These are phyloP conservation scores for Scaptomyza reducta DNA, from an alignment of 2,888 invertebrate species.

Conservation along the genomic window DNA sequence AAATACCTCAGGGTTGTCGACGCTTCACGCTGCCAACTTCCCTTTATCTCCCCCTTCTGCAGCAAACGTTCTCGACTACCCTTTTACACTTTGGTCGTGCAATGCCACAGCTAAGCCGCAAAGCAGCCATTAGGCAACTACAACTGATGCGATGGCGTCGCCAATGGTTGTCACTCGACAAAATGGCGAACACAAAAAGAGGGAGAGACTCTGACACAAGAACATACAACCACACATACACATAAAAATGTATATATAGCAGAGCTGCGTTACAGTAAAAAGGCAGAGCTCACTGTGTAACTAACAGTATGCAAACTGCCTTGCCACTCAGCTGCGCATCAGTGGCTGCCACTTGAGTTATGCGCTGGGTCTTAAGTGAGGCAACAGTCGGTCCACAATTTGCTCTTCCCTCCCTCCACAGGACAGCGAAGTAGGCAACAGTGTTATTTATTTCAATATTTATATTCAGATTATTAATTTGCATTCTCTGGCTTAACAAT, in stretches of 20 bases:
- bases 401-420: neutral
- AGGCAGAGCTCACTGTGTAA: conserved; percentile 62
- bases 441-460: conserved; percentile 16
- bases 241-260: neutral
- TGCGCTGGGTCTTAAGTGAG: conserved; percentile 35
- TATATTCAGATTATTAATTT: conserved; percentile 47
- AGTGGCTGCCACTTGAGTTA: conserved; percentile 65
- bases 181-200: conserved; percentile 52
- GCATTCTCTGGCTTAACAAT: conserved; percentile 23
- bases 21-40: neutral
- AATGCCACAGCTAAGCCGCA: conserved; percentile 67
- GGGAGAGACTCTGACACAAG: neutral
- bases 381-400: conserved; percentile 1
- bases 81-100: neutral
- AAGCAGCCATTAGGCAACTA: conserved; percentile 74
- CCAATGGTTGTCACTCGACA: conserved; percentile 63
- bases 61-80: neutral
- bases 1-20: conserved; percentile 54
- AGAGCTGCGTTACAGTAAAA: conserved; percentile 57
- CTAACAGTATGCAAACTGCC: conserved; percentile 71
- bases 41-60: neutral
- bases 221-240: conserved; percentile 17
- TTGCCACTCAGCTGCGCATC: conserved; percentile 52
- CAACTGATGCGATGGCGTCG: conserved; percentile 63
- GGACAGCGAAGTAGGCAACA: conserved; percentile 27